phyloP scores from a whole-genome alignment of 2,888 invertebrate species.

The Meiosimyza platycephala region DNA sequence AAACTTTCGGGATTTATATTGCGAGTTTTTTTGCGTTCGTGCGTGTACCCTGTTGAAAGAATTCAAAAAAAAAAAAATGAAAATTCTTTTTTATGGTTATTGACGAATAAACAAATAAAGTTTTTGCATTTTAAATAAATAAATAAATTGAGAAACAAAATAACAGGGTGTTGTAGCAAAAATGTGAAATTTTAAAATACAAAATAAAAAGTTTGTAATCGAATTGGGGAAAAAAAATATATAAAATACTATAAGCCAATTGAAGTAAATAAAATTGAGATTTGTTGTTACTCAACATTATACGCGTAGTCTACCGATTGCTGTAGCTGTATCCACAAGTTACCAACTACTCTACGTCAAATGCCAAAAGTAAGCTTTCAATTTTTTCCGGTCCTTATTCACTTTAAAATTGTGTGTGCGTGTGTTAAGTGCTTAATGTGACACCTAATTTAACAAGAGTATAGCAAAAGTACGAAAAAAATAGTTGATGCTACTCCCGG shows the following conservation, averaged over 20 bases:
- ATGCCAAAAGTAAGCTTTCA: conserved; percentile 4
- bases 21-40: conserved; percentile 26
- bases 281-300: no score
- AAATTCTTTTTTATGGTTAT: background rate
- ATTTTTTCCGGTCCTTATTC: conserved; percentile 5
- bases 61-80: conserved; percentile 2
- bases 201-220: background rate
- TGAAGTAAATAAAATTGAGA: conserved; percentile 9
- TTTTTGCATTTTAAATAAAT: background rate
- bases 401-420: background rate
- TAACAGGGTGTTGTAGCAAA: background rate
- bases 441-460: background rate
- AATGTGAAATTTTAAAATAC: background rate
- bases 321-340: background rate
- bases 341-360: conserved; percentile 4
- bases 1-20: conserved; percentile 57
- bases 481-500: no score
- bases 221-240: conserved; percentile 7
- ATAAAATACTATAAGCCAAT: background rate
- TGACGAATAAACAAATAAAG: conserved; percentile 8
- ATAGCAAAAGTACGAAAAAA: conserved; percentile 8
- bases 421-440: background rate
- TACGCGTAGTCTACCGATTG: no score
- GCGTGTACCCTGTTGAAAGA: background rate
- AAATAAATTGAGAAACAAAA: background rate